Conservation (phyloP, 2,113 vertebrate species). For the Actenoides hombroni region DNA sequence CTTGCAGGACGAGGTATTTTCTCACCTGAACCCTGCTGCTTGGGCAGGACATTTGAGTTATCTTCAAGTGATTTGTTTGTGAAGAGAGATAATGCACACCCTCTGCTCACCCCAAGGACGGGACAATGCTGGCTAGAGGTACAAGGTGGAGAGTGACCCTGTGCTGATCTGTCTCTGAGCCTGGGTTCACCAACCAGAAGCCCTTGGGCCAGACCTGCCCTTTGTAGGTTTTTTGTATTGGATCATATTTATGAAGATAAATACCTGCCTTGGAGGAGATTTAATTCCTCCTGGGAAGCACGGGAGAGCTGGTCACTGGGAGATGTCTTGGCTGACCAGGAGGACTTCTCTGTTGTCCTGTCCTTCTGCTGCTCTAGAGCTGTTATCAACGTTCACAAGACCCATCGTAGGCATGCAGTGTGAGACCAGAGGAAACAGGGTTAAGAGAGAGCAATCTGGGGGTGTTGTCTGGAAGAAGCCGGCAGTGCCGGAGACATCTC, state of each 20-base stretch:
- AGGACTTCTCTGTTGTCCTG: background rate
- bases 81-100: background rate
- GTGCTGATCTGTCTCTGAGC: background rate
- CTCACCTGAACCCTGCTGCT: background rate
- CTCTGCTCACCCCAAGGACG: background rate
- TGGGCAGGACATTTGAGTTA: background rate
- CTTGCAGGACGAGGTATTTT: background rate
- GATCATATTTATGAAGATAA: background rate
- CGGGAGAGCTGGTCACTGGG: background rate
- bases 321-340: background rate
- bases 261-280: background rate
- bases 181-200: background rate
- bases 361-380: background rate
- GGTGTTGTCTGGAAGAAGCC: background rate
- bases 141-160: background rate
- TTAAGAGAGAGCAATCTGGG: background rate
- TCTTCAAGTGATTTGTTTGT: background rate
- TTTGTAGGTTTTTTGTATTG: background rate
- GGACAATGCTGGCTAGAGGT: background rate
- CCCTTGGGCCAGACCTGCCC: background rate
- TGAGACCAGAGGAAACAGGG: background rate
- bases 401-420: rapidly evolving
- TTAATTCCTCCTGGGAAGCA: background rate
- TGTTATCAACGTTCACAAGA: background rate
- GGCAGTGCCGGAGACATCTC: background rate